phyloP scores from a whole-genome alignment of 2,797 vertebrate genomes.

The Rallus crepitans region DNA sequence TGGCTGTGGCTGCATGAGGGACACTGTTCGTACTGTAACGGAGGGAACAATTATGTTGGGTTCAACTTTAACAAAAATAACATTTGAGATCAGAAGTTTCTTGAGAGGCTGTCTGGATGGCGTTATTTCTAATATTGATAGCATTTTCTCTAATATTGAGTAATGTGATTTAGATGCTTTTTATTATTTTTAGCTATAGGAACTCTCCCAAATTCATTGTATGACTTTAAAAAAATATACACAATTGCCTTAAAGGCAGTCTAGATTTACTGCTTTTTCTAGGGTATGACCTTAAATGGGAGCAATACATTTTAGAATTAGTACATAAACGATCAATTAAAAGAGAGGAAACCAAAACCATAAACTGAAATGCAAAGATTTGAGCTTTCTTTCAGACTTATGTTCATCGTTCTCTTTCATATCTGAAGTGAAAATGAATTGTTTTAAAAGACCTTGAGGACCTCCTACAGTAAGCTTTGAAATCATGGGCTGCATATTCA shows the following conservation, averaged over 20 bases:
- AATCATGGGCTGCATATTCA: constrained; percentile 62
- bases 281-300: not conserved
- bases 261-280: not conserved
- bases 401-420: constrained; percentile 57
- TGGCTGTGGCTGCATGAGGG: not conserved
- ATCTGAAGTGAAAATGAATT: constrained; percentile 70
- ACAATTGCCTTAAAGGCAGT: not conserved
- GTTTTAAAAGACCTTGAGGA: constrained; percentile 72
- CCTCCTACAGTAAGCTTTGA: constrained; percentile 51
- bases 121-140: not conserved
- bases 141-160: not conserved
- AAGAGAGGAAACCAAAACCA: constrained; percentile 7
- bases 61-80: not conserved
- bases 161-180: not conserved
- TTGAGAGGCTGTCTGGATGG: not conserved
- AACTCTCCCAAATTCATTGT: not conserved
- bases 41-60: not conserved
- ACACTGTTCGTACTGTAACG: not conserved
- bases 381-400: constrained; percentile 26
- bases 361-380: constrained; percentile 62
- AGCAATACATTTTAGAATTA: constrained; percentile 17
- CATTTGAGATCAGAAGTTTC: not conserved
- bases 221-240: not conserved
- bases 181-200: not conserved
- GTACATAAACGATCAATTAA: constrained; percentile 25